Conservation (phyloP, 2,797 vertebrate species). For the Ctenopoma kingsleyae region DNA sequence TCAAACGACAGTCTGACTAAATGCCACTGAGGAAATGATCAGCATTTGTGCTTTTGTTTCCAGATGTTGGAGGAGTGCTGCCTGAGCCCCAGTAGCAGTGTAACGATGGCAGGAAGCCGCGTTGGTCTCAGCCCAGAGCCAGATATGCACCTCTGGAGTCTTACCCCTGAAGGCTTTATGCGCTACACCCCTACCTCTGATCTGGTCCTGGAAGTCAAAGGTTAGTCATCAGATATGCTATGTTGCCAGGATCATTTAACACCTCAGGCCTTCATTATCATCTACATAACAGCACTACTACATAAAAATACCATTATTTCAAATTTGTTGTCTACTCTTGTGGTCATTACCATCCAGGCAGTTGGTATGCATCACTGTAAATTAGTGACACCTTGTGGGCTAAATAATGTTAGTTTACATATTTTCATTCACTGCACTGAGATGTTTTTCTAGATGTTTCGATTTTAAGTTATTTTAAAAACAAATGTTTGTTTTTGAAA, state of each 20-base stretch:
- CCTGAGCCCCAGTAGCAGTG: constrained; percentile 87
- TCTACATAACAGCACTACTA: neutral
- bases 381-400: constrained; percentile 77
- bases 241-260: neutral
- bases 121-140: constrained; percentile 86
- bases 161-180: constrained; percentile 90
- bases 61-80: constrained; percentile 93
- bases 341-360: neutral
- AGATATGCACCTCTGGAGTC: constrained; percentile 88
- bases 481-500: no score
- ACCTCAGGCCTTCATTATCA: neutral
- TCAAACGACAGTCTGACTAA: neutral
- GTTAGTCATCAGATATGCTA: constrained; percentile 76
- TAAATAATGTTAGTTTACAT: neutral
- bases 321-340: neutral
- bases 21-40: neutral
- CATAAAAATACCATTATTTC: neutral
- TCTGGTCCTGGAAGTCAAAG: constrained; percentile 94
- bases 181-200: constrained; percentile 83
- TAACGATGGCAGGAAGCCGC: constrained; percentile 89
- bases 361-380: constrained; percentile 42
- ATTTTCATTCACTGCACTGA: neutral
- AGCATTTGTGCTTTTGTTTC: neutral
- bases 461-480: neutral
- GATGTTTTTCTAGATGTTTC: neutral